phyloP scores from a whole-genome alignment of 1,140 invertebrate genomes.

The Ceratosolen solmsi region DNA sequence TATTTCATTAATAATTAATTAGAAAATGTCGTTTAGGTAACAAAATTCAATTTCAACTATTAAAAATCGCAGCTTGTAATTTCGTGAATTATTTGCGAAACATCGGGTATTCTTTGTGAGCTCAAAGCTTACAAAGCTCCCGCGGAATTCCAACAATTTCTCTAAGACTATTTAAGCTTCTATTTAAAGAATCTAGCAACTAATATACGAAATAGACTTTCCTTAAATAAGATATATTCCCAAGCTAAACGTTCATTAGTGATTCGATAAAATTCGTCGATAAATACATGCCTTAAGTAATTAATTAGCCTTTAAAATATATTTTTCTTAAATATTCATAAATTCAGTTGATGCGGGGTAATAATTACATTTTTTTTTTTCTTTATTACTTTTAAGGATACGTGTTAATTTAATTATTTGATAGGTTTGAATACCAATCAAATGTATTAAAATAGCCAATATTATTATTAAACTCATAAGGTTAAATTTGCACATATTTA shows the following conservation, averaged over 20 bases:
- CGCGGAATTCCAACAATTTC: background rate
- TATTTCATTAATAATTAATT: background rate
- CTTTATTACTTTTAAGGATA: no score
- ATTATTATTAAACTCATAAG: no score
- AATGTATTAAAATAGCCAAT: no score
- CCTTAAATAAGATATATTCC: background rate
- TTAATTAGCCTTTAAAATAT: no score
- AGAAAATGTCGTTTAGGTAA: background rate
- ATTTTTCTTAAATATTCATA: no score
- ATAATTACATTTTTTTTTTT: no score
- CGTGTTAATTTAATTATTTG: no score
- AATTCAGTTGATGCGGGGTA: no score
- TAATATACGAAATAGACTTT: conserved; percentile 3
- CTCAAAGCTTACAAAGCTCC: background rate
- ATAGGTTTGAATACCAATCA: no score
- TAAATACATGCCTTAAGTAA: background rate
- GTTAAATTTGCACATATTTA: no score
- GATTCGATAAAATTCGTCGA: background rate
- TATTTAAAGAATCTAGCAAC: conserved; percentile 1
- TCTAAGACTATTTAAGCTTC: background rate
- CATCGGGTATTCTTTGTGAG: background rate
- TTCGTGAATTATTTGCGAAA: background rate
- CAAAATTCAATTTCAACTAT: background rate
- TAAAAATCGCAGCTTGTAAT: background rate
- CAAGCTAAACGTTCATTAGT: background rate